Conservation (phyloP, 1,140 invertebrate species). For the Parapsyche elsis region DNA sequence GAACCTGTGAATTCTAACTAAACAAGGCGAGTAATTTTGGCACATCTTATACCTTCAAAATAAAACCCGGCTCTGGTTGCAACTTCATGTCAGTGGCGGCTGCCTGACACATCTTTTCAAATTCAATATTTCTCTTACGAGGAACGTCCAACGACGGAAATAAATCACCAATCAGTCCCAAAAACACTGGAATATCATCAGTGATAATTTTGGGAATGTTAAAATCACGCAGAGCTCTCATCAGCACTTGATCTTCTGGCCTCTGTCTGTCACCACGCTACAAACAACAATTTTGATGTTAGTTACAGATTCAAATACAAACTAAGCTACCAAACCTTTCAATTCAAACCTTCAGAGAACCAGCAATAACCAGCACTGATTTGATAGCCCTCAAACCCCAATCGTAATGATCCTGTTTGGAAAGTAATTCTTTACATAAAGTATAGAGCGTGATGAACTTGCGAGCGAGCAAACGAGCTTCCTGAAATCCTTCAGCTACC, state of each 20-base stretch:
- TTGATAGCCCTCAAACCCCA: constrained; percentile 95
- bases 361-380: constrained; percentile 91
- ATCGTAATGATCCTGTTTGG: constrained; percentile 95
- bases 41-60: constrained; percentile 72
- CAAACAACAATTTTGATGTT: constrained; percentile 16
- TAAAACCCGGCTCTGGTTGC: constrained; percentile 92
- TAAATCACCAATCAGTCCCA: constrained; percentile 90
- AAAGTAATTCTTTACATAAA: constrained; percentile 86
- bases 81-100: constrained; percentile 86
- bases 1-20: too few species aligned
- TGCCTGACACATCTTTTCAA: constrained; percentile 82
- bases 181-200: constrained; percentile 89
- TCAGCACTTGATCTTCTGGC: constrained; percentile 82
- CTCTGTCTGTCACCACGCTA: constrained; percentile 74
- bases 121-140: constrained; percentile 82
- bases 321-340: background rate
- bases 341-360: constrained; percentile 75
- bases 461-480: constrained; percentile 84
- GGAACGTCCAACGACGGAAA: constrained; percentile 92
- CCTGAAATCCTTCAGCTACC: constrained; percentile 91
- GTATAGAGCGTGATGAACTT: constrained; percentile 94
- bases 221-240: constrained; percentile 90
- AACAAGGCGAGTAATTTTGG: too few species aligned
- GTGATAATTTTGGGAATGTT: constrained; percentile 94
- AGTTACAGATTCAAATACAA: background rate